phyloP scores from a whole-genome alignment of 1,140 invertebrate species.

The Aphaenogaster floridana region DNA sequence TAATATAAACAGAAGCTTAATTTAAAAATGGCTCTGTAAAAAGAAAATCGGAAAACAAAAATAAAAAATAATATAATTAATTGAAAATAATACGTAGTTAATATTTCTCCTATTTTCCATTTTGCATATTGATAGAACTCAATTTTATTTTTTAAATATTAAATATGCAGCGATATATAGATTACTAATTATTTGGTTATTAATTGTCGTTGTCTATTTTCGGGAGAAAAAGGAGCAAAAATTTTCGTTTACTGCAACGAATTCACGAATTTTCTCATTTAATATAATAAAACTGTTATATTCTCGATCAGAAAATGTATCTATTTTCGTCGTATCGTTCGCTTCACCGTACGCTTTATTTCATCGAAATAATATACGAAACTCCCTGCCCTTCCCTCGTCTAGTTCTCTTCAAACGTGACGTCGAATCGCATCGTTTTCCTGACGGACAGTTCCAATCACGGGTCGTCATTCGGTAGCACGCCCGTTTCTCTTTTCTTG shows the following conservation, averaged over 20 bases:
- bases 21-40: not conserved
- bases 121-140: not conserved
- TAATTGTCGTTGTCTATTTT: not conserved
- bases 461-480: slow-evolving; percentile 54
- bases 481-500: slow-evolving; percentile 49
- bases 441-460: slow-evolving; percentile 53
- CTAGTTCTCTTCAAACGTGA: slow-evolving; percentile 39
- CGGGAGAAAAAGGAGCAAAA: not conserved
- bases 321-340: slow-evolving; percentile 31
- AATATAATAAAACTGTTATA: not conserved
- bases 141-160: not conserved
- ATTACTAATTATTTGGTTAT: not conserved
- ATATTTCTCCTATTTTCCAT: not conserved
- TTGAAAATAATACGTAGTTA: not conserved
- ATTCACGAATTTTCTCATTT: not conserved
- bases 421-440: slow-evolving; percentile 59
- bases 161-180: not conserved
- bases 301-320: not conserved
- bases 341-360: not conserved
- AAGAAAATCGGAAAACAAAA: not conserved
- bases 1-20: not conserved
- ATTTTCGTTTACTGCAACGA: not conserved
- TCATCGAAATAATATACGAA: slow-evolving; percentile 55
- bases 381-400: not conserved
- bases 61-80: not conserved